Evolutionary conservation across 1,140 invertebrate species (phyloP), one percentile per base, ranked within the genome.

Genomic region (Euwallacea fornicatus): DNA sequence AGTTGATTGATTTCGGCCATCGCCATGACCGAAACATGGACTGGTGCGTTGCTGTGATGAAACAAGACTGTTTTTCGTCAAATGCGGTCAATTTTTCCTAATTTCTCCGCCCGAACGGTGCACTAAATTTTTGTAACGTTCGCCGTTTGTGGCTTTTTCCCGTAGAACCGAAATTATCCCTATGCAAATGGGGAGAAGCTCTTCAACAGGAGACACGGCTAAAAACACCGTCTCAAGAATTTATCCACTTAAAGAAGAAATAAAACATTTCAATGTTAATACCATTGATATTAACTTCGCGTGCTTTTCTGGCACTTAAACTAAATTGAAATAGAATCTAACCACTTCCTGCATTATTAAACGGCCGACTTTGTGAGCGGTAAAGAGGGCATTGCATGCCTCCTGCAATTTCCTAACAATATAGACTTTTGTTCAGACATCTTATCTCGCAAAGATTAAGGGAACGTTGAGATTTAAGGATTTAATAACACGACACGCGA

Each of bases 401-500:
- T 9, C 7, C 11, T 61, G 59, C 15, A 61, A 61, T 61, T 61
- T 61, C 21, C 42, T 43, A 16, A 61, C 59, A 43, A 61, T 58
- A 11, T 41, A n/a, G 10, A 42, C 15, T 61, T 43, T 42, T 42
- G 42, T 61, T 61, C 21, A 43, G 59, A 61, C 42, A 43, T 61
- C 15, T 61, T 42, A 61, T 61, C 42, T 43, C 42, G 59, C 11
- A 41, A 42, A 61, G 59, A 61, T 61, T 61, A 58, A 53, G 13
- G 55, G 21, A 58, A 13, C 3, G n/a, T 58, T 13, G 9, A 58
- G 50, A 15, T 58, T 21, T 16, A 58, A 11, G 42, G 59, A 61
- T 61, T 61, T 61, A 61, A 61, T 41, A 58, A 58, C 55, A 16
- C n/a, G 42, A 16, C 59, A 61, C 59, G 59, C 59, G 42, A 61